Percentiles rank a stretch among this genome's conserved stretches.
Conservation (phyloP, 2,888 invertebrate species). For the Parnassius apollo region DNA sequence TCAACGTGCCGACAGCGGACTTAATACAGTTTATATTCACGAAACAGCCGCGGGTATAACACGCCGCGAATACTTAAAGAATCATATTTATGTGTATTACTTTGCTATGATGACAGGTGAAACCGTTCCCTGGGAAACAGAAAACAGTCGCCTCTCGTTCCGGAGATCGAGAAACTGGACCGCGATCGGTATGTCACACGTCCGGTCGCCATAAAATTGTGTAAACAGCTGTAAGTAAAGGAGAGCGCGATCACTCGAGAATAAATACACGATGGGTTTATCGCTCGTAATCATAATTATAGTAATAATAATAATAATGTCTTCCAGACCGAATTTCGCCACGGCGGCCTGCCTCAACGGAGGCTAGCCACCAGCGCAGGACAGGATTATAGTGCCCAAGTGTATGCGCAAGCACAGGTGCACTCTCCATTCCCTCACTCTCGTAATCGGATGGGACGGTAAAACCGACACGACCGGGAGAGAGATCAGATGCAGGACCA, state of each 20-base stretch:
- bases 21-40: constrained; percentile 68
- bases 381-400: too few relatives aligned
- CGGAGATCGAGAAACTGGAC: constrained; percentile 52
- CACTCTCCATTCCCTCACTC: too few relatives aligned
- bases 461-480: too few relatives aligned
- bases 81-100: constrained; percentile 68
- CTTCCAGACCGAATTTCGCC: too few relatives aligned
- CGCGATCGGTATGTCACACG: constrained; percentile 47
- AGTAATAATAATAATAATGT: constrained; percentile 29
- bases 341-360: too few relatives aligned
- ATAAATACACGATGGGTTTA: constrained; percentile 53
- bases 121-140: constrained; percentile 59
- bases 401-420: too few relatives aligned
- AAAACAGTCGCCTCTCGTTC: constrained; percentile 59
- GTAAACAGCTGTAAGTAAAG: constrained; percentile 52
- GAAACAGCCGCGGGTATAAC: constrained; percentile 51
- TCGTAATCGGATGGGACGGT: too few relatives aligned
- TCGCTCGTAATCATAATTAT: constrained; percentile 72
- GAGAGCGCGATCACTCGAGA: constrained; percentile 48
- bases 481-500: too few relatives aligned
- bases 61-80: constrained; percentile 66
- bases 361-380: too few relatives aligned
- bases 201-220: constrained; percentile 54
- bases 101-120: constrained; percentile 64
- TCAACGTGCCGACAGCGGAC: constrained; percentile 40